Evolutionary conservation across 2,797 vertebrate genomes (phyloP).

Genomic region (Spinus pinus): DNA sequence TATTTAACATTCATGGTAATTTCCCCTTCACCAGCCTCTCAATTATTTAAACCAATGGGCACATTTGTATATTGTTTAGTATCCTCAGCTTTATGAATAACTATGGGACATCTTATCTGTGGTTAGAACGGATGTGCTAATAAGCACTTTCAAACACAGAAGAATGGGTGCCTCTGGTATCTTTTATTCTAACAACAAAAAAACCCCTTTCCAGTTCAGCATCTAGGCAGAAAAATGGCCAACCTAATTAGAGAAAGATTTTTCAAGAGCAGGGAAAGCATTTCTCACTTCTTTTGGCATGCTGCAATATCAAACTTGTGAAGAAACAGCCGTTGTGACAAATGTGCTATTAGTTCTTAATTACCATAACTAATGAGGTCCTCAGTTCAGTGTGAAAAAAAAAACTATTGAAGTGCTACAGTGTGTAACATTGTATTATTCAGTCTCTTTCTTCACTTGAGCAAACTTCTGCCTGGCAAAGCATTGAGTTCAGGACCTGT

Average conservation of each 20-base stretch:
- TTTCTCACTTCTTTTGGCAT: constrained; percentile 51
- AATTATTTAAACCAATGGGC: not conserved
- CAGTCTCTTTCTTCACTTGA: constrained; percentile 12
- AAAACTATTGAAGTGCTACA: not conserved
- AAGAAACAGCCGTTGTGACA: constrained; percentile 5
- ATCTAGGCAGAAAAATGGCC: constrained; percentile 50
- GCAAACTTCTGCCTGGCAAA: constrained; percentile 17
- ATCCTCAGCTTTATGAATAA: not conserved
- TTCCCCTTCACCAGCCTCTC: not conserved
- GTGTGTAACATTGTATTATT: constrained; percentile 9
- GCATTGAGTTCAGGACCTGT: not conserved
- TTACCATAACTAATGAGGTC: constrained; percentile 27
- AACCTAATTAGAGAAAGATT: constrained; percentile 47
- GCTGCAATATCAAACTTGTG: constrained; percentile 31
- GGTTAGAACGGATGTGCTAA: not conserved
- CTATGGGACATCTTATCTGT: not conserved
- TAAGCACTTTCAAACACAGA: constrained; percentile 3
- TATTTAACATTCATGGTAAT: not conserved
- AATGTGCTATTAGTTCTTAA: constrained; percentile 45
- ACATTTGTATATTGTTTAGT: not conserved
- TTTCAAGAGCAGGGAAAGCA: constrained; percentile 33
- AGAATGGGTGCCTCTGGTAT: not conserved
- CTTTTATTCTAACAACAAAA: not conserved
- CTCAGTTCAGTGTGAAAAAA: not conserved
- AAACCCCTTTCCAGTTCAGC: not conserved